Evolutionary conservation across 2,113 vertebrate species (phyloP).

Genomic region (Oncorhynchus kisutch): DNA sequence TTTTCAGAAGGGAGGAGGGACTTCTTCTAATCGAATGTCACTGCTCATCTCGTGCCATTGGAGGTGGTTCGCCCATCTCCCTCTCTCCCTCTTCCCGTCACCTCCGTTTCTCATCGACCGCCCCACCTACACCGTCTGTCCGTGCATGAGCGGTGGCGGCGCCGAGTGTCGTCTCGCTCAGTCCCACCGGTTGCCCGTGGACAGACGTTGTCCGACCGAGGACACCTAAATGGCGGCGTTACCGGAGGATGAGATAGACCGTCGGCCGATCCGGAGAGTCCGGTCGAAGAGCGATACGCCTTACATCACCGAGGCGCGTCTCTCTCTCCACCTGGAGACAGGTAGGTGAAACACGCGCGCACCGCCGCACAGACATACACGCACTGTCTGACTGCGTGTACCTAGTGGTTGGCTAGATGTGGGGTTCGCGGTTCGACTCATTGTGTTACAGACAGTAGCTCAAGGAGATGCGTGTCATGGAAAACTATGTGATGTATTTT

Average conservation of each 20-base stretch:
- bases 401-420: not conserved
- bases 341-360: constrained; percentile 71
- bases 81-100: not conserved
- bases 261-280: constrained; percentile 92
- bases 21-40: no score
- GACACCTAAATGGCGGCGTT: constrained; percentile 87
- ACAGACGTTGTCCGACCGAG: constrained; percentile 74
- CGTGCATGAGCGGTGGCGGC: constrained; percentile 57
- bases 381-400: not conserved
- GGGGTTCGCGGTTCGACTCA: not conserved
- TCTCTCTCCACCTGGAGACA: constrained; percentile 92
- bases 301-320: constrained; percentile 93
- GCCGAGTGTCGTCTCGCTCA: constrained; percentile 62
- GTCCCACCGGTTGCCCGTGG: constrained; percentile 83
- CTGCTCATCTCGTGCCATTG: no score
- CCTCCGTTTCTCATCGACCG: constrained; percentile 34
- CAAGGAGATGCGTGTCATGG: constrained; percentile 5
- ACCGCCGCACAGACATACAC: not conserved
- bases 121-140: constrained; percentile 51
- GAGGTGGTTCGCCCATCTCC: not conserved
- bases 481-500: not conserved
- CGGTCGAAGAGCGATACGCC: constrained; percentile 98
- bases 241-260: constrained; percentile 88
- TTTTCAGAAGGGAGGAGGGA: not conserved
- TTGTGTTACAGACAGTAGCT: not conserved